A percentile compares a stretch with the other conserved stretches of the same genome.
phyloP scores from a whole-genome alignment of 2,797 vertebrate genomes.

The Loris lydekkerianus region DNA sequence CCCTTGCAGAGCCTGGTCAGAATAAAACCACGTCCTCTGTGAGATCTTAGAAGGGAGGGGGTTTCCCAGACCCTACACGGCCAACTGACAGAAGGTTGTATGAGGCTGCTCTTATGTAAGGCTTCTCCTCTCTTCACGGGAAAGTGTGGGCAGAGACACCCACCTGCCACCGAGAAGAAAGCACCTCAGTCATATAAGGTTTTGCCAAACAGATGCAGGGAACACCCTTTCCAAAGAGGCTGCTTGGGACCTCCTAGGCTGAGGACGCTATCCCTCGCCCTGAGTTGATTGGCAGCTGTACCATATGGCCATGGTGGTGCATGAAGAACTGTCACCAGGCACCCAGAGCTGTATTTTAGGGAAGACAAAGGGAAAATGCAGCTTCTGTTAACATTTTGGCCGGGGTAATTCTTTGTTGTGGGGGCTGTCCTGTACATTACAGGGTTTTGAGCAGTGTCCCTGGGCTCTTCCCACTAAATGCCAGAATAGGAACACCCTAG shows the following conservation, averaged over 20 bases:
- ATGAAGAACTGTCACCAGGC: not conserved
- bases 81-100: constrained; percentile 72
- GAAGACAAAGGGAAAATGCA: not conserved
- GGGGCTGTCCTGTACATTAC: not conserved
- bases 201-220: not conserved
- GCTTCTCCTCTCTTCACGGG: constrained; percentile 47
- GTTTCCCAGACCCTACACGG: constrained; percentile 18
- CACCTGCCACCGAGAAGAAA: constrained; percentile 66
- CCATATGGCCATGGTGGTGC: fast-evolving
- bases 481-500: not conserved
- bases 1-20: not conserved
- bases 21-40: not conserved
- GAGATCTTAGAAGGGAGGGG: constrained; percentile 40
- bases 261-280: not conserved
- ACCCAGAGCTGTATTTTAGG: not conserved
- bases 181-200: constrained; percentile 71
- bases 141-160: constrained; percentile 80
- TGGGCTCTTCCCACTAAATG: not conserved
- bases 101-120: constrained; percentile 83
- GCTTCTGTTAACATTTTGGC: not conserved
- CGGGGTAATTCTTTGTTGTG: not conserved
- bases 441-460: not conserved
- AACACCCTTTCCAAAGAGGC: not conserved
- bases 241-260: not conserved
- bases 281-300: not conserved